Base-by-base conservation (phyloP, 2,888 invertebrate genomes). In the Drosophila glabriapex region DNA sequence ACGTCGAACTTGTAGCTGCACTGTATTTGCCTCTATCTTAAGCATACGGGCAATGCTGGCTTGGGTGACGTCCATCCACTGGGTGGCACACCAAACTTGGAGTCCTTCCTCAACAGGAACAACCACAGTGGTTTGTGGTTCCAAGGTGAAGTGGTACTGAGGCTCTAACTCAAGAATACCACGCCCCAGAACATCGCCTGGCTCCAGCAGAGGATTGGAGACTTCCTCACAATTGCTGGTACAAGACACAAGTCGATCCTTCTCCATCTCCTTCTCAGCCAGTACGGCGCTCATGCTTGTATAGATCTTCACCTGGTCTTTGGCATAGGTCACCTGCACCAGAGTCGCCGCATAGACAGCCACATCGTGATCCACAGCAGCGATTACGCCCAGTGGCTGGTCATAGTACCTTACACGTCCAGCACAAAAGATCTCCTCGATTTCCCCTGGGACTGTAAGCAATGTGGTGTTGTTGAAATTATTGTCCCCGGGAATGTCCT, bases 91-190 rank as follows among this genome's bases (percentile, higher is more conserved):
- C 84, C 94, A 95, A 0, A 97, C 95, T 68, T 96, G 95, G 80
- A 96, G 93, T 0, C 96, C 96, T 84, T 96, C 96, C 90, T 97
- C 97, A 22, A 94, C 94, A 0, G 96, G 97, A 28, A 95, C 93
- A 16, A 95, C 95, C 0, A 96, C 94, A 70, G 95, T 95, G 0
- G 95, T 95, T 56, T 96, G 96, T 0, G 96, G 95, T 84, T 97
- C 97, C 95, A 97, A 95, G 3, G 95, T 95, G 82, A 95, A 97
- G 91, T 97, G 97, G 90, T 96, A 96, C 89, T 97, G 97, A 0
- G 94, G 91, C 12, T 95, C 95, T 64, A 95, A 82, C 61, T 94
- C 93, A 54, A 95, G 92, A 59, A 94, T 94, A 0, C 96, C 97
- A 33, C 85, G 75, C 0, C 80, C 88, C 4, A 73, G 28, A 0